Evolutionary conservation across 2,113 vertebrate genomes (phyloP).

Genomic region (Apteryx owenii): DNA sequence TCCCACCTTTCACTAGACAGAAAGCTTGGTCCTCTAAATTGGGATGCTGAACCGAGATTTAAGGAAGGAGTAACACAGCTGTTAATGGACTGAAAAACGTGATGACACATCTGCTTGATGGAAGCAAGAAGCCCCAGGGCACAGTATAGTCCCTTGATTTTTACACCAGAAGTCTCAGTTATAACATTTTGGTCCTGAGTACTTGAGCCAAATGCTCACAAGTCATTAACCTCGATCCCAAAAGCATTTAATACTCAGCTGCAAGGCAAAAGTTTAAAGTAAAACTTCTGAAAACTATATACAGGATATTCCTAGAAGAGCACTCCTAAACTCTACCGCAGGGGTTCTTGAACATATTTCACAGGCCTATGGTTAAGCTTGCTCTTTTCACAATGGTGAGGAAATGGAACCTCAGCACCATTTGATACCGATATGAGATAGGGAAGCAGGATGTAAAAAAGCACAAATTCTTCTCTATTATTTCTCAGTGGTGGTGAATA

Average conservation of each 20-base stretch:
- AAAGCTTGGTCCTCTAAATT: background rate
- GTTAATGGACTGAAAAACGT: background rate
- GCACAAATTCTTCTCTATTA: no score
- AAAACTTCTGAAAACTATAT: background rate
- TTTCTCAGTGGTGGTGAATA: background rate
- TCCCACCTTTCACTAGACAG: background rate
- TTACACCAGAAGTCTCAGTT: background rate
- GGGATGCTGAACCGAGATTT: background rate
- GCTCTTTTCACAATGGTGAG: no score
- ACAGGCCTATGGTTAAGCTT: no score
- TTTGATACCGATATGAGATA: no score
- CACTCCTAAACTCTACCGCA: background rate
- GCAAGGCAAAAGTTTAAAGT: background rate
- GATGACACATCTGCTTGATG: background rate
- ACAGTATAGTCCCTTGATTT: background rate
- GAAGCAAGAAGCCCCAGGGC: background rate
- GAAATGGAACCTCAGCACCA: no score
- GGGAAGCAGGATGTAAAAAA: background rate
- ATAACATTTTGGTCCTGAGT: background rate
- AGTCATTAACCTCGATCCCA: no score
- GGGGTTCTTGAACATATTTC: background rate
- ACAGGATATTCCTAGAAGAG: background rate
- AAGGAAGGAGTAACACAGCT: background rate
- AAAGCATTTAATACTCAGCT: no score
- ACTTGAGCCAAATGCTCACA: background rate